Percentiles rank a stretch among this genome's conserved stretches.
These are phyloP conservation scores for Acanthacorydalis orientalis DNA, from an alignment of 2,888 invertebrate genomes.

Conservation along the genomic window DNA sequence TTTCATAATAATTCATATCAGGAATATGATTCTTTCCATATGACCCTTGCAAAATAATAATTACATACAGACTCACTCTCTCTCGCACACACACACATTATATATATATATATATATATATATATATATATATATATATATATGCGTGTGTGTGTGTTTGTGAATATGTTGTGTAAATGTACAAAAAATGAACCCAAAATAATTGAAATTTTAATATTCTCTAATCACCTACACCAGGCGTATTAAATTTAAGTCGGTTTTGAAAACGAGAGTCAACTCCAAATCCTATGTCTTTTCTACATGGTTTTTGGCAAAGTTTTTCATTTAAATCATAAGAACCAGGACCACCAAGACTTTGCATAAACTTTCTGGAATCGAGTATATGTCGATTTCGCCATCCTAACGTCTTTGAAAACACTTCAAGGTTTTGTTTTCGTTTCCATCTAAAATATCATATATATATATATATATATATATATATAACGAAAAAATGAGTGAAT, in stretches of 20 bases:
- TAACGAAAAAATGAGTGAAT: too few species aligned
- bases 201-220: too few species aligned
- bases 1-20: background rate
- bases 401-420: conserved; percentile 15
- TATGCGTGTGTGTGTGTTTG: too few species aligned
- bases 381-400: conserved; percentile 15
- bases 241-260: too few species aligned
- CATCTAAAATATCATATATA: conserved; percentile 11
- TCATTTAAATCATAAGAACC: conserved; percentile 15
- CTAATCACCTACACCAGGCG: too few species aligned
- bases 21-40: conserved; percentile 7
- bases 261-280: too few species aligned
- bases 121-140: background rate
- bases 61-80: too few species aligned
- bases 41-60: conserved; percentile 1
- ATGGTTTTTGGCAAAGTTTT: too few species aligned
- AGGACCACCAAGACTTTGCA: conserved; percentile 13
- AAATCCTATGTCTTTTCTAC: too few species aligned
- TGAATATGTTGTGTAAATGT: too few species aligned
- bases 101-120: background rate
- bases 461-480: background rate
- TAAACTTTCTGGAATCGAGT: conserved; percentile 11
- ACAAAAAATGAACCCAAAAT: too few species aligned
- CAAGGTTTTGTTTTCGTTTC: conserved; percentile 13
- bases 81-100: too few species aligned